Base-by-base conservation (phyloP, 2,888 invertebrate genomes). In the Ectemnius lituratus region DNA sequence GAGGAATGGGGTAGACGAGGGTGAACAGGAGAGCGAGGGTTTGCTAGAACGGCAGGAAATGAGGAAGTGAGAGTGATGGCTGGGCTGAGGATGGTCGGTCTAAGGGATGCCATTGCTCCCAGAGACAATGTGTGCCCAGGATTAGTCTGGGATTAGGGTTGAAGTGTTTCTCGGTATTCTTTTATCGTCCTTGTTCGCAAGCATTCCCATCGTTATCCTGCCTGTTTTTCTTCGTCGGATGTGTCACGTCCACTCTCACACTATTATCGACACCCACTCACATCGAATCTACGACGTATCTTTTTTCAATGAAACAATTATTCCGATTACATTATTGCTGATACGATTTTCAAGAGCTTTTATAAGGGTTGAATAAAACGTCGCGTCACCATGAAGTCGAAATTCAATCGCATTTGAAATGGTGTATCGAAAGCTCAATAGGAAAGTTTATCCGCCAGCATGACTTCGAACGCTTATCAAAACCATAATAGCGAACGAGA, bases 131-230 rank as follows among this genome's bases (percentile, higher is more conserved):
- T 52, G 52, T 52, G 52, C 52, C 52, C 16, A 16, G 52, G 52
- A 52, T 52, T 52, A 52, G 52, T 52, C 52, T 52, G 52, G 52
- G 52, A 52, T 52, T 52, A 52, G 52, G 52, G 52, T 16, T 52
- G 52, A 52, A 52, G 52, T 52, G 52, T 52, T 52, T 52, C 52
- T 52, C 16, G n/a, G 52, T 52, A 52, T 52, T 52, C 52, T 52
- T 52, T 52, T 52, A 52, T 52, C 52, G 52, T 16, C n/a, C 52
- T 52, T 52, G 52, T 52, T 52, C 52, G 16, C 52, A 52, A 14
- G 14, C 14, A 16, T 16, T 52, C 52, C 52, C 52, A 16, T 52
- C 52, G 52, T 52, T 52, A 52, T 52, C 52, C n/a, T 52, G 2
- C 2, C 52, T 16, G 52, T 52, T 52, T 16, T 16, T 52, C 52